Conservation (phyloP, 2,113 vertebrate genomes). For the Prionailurus viverrinus region DNA sequence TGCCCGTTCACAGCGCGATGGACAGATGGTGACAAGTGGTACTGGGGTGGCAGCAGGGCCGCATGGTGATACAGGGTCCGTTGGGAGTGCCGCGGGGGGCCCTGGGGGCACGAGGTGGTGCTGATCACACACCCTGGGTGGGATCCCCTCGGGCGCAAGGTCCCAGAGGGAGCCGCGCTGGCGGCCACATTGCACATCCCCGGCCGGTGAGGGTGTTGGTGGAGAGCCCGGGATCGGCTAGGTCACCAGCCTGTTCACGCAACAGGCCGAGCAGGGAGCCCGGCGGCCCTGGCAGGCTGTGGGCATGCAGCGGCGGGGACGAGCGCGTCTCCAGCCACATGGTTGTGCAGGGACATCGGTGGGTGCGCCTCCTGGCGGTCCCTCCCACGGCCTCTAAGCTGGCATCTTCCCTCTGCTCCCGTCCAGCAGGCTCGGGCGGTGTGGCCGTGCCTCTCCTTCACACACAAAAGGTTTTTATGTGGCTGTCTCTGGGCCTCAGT, state of each 20-base stretch:
- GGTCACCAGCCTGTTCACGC: too few species aligned
- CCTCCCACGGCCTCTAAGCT: accelerated
- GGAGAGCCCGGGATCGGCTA: not conserved
- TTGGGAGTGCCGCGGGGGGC: not conserved
- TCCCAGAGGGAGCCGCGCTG: not conserved
- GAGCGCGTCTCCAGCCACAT: accelerated
- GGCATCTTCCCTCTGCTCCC: not conserved
- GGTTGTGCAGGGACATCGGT: not conserved
- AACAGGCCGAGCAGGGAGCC: not conserved
- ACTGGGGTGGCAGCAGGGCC: not conserved
- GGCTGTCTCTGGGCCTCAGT: not conserved
- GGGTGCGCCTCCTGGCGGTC: not conserved
- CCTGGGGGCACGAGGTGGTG: not conserved
- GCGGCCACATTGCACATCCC: not conserved
- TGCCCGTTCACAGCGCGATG: not conserved
- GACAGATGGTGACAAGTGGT: not conserved
- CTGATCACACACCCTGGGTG: not conserved
- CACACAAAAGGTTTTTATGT: not conserved
- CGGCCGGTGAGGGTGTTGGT: not conserved
- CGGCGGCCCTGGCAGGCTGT: not conserved
- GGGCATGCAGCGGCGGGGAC: not conserved
- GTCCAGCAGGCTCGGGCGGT: too few species aligned
- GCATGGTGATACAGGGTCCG: not conserved
- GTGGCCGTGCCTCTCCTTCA: accelerated
- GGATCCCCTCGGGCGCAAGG: not conserved